A percentile compares a stretch with the other conserved stretches of the same genome.
Evolutionary conservation across 2,113 vertebrate species (phyloP).

Genomic region (Pseudonaja textilis): DNA sequence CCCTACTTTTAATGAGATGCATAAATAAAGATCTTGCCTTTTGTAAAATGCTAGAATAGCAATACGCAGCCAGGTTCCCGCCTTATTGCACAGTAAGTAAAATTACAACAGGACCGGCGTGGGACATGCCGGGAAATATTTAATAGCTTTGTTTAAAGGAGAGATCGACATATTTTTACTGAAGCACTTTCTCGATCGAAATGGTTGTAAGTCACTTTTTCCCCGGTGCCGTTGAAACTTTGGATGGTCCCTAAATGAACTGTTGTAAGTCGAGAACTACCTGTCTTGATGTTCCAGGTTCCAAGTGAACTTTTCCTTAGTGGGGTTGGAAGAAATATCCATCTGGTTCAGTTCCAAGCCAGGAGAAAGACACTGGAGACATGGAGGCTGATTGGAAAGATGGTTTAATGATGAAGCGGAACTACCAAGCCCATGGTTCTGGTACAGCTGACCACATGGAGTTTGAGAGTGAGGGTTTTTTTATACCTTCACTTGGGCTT

Average conservation of each 20-base stretch:
- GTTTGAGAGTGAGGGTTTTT: too few species aligned
- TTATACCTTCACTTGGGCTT: too few species aligned
- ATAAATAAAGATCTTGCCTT: not conserved
- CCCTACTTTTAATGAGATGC: not conserved
- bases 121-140: not conserved
- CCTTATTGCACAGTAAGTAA: not conserved
- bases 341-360: too few species aligned
- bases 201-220: too few species aligned
- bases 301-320: rapidly evolving
- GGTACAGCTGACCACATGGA: too few species aligned
- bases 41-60: not conserved
- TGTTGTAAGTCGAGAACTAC: too few species aligned
- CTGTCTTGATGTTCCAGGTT: not conserved
- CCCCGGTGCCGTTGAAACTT: not conserved
- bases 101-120: not conserved
- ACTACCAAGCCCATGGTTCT: too few species aligned
- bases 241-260: too few species aligned
- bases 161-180: not conserved
- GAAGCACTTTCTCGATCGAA: not conserved
- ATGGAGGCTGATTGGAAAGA: too few species aligned
- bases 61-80: not conserved
- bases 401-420: too few species aligned
- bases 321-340: too few species aligned
- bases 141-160: not conserved
- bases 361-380: too few species aligned